Conservation (phyloP, 2,797 vertebrate genomes). For the Sebastes nivosus region DNA sequence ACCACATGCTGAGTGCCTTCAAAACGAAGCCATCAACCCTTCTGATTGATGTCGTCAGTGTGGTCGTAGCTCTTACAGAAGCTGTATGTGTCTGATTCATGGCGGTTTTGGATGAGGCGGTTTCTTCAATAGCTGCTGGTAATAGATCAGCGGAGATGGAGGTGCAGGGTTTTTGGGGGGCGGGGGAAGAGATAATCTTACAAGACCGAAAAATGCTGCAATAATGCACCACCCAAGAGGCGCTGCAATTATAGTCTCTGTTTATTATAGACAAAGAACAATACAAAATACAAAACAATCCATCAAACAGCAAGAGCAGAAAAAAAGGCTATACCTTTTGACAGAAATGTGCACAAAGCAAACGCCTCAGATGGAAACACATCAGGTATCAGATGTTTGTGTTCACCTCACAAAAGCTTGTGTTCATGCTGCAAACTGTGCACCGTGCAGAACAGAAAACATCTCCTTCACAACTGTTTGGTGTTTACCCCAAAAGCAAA, state of each 20-base stretch:
- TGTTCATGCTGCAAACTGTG: conserved; percentile 44
- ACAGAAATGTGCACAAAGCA: conserved; percentile 39
- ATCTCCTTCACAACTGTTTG: conserved; percentile 18
- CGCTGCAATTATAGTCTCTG: conserved; percentile 16
- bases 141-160: conserved; percentile 20
- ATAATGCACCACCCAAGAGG: neutral
- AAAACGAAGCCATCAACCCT: conserved; percentile 38
- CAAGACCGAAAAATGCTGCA: neutral
- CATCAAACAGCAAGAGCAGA: conserved; percentile 61
- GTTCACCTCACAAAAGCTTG: conserved; percentile 55
- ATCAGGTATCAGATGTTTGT: conserved; percentile 12
- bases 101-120: neutral
- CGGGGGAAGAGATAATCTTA: neutral
- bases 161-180: neutral
- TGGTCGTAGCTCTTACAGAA: conserved; percentile 29
- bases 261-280: conserved; percentile 75
- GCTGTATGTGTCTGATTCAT: conserved; percentile 55
- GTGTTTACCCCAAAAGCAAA: neutral
- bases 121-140: conserved; percentile 19
- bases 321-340: conserved; percentile 24
- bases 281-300: conserved; percentile 77
- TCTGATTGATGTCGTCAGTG: conserved; percentile 46
- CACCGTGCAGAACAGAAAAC: conserved; percentile 34
- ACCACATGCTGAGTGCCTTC: conserved; percentile 21
- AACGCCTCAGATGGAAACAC: conserved; percentile 8